phyloP scores from a whole-genome alignment of 2,888 invertebrate species.

The Myopa testacea region DNA sequence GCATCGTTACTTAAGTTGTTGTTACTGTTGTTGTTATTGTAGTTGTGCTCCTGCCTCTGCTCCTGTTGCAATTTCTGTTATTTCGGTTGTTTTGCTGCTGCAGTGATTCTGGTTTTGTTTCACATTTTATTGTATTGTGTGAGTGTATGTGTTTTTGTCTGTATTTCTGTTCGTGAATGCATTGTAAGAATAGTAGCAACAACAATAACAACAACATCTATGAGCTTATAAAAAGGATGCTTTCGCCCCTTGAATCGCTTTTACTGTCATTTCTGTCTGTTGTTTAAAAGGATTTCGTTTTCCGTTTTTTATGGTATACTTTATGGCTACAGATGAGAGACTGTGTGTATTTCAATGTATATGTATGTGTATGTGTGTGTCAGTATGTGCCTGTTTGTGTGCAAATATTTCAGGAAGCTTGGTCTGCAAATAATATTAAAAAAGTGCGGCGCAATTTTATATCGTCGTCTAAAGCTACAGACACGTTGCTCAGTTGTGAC shows the following conservation, averaged over 20 bases:
- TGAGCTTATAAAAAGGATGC: not conserved
- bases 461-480: too few species aligned
- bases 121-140: constrained; percentile 4
- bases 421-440: too few species aligned
- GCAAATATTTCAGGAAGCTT: not conserved
- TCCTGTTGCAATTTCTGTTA: too few species aligned
- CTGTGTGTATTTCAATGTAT: too few species aligned
- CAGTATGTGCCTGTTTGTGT: constrained; percentile 38
- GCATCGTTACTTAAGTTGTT: not conserved
- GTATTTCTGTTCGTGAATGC: not conserved
- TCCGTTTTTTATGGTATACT: too few species aligned
- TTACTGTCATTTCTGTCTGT: constrained; percentile 4
- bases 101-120: constrained; percentile 7
- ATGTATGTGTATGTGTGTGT: not conserved
- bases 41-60: too few species aligned
- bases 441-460: not conserved
- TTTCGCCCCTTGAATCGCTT: not conserved
- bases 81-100: not conserved
- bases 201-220: not conserved
- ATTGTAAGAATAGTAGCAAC: constrained; percentile 8
- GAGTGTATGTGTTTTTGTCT: not conserved
- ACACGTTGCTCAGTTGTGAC: too few species aligned
- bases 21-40: constrained; percentile 4
- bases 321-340: not conserved
- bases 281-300: constrained; percentile 10